phyloP scores from a whole-genome alignment of 2,113 vertebrate genomes.

The Bufo gargarizans region DNA sequence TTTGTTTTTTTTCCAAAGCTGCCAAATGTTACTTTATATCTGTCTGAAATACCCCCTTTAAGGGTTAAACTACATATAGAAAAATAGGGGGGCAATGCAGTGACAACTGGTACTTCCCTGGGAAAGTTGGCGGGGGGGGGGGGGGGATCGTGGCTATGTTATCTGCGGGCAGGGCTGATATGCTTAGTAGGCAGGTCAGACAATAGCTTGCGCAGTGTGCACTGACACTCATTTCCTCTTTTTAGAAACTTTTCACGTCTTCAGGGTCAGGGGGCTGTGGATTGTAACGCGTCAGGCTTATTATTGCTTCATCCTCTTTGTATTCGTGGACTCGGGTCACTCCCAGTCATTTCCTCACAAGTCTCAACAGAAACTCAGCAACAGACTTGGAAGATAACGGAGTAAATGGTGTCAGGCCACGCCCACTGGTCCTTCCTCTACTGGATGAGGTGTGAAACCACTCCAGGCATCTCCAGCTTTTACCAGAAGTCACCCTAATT shows the following conservation, averaged over 20 bases:
- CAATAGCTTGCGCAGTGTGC: background rate
- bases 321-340: no score
- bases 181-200: background rate
- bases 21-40: no score
- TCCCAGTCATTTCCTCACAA: background rate
- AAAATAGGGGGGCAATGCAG: no score
- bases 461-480: no score
- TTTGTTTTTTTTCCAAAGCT: no score
- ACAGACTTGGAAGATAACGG: no score
- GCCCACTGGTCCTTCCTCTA: background rate
- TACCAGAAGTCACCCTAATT: no score
- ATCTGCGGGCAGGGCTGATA: background rate
- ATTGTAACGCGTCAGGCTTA: background rate
- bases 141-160: background rate
- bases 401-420: background rate
- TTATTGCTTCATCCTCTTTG: background rate
- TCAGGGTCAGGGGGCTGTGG: background rate
- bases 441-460: no score
- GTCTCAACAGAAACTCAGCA: background rate
- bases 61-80: no score
- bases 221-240: background rate
- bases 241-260: background rate
- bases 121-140: no score
- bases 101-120: no score
- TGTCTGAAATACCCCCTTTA: no score